Conservation (phyloP, 64 coral and sea anemone genomes). For the Cladopsammia gracilis region DNA sequence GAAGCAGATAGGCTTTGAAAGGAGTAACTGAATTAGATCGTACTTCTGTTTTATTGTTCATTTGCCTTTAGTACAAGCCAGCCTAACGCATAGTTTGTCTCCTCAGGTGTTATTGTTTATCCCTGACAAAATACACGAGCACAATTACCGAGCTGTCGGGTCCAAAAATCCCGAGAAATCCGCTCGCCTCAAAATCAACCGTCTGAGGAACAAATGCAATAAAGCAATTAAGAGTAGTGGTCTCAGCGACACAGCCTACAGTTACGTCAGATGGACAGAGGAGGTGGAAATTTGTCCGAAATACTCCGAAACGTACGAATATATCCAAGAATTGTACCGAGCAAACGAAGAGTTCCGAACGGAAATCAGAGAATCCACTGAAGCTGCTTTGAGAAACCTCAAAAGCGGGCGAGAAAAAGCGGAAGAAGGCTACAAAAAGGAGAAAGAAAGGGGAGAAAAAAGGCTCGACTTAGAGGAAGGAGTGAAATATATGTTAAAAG, state of each 20-base stretch:
- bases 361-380: slow-evolving; percentile 74
- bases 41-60: too few species aligned
- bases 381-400: slow-evolving; percentile 60
- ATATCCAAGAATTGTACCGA: too few species aligned
- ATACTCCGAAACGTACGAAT: slow-evolving; percentile 52
- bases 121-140: too few species aligned
- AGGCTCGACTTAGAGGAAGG: slow-evolving; percentile 69
- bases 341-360: too few species aligned
- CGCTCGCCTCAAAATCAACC: slow-evolving; percentile 68
- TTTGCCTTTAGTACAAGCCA: too few species aligned
- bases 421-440: background rate
- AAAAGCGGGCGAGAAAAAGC: slow-evolving; percentile 8
- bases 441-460: too few species aligned
- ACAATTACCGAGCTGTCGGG: slow-evolving; percentile 73
- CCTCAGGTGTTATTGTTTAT: slow-evolving; percentile 75
- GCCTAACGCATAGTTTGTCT: background rate
- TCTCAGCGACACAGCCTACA: background rate
- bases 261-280: too few species aligned
- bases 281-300: slow-evolving; percentile 43
- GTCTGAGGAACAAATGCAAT: slow-evolving; percentile 82
- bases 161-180: slow-evolving; percentile 90
- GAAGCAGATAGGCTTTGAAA: too few species aligned
- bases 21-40: too few species aligned
- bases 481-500: slow-evolving; percentile 75
- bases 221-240: too few species aligned